Evolutionary conservation across 2,888 invertebrate species (phyloP), one percentile per base, ranked within the genome.

Genomic region (Neoscelio sp.): DNA sequence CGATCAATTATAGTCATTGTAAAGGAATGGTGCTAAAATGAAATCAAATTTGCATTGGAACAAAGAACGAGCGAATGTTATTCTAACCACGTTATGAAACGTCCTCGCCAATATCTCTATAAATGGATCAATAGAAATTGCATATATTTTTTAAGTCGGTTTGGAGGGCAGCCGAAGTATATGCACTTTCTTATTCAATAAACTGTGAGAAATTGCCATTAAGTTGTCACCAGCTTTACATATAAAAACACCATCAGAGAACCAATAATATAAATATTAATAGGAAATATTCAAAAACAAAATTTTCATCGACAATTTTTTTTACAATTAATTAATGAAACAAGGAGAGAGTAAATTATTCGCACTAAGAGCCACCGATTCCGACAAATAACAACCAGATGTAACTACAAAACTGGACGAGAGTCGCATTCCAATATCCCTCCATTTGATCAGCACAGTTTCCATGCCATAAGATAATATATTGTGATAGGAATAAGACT

Each of bases 381-480:
- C 84, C 82, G 78, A 81, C n/a, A 86, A 87, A 87, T 87, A 84
- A 82, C 86, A 86, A 81, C 74, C 64, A 74, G 78, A 78, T 75
- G 79, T 76, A 68, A 18, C 62, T 40, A 44, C 56, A 54, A 56
- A 42, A 50, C 38, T 33, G 13, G 18, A 40, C 74, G 74, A 80
- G 74, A 80, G 78, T 85, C 85, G 83, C 87, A 87, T 87, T 85
- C 86, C 87, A 58, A 85, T 81, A 80, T 83, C 48, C 56, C 67
- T 71, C 78, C 70, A 58, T 44, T 76, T 68, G 40, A 52, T 58
- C 46, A 71, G 12, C 58, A 46, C 46, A 13, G 33, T 65, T 60
- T 60, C 33, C 42, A 64, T 58, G 52, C 52, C 54, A 74, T 42
- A 56, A 74, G 64, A 74, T 52, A 60, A 60, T 44, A 50, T 65